A percentile compares a stretch with the other conserved stretches of the same genome.
These are phyloP conservation scores for Spialia ferax DNA, from an alignment of 2,888 invertebrate species.

Conservation along the genomic window DNA sequence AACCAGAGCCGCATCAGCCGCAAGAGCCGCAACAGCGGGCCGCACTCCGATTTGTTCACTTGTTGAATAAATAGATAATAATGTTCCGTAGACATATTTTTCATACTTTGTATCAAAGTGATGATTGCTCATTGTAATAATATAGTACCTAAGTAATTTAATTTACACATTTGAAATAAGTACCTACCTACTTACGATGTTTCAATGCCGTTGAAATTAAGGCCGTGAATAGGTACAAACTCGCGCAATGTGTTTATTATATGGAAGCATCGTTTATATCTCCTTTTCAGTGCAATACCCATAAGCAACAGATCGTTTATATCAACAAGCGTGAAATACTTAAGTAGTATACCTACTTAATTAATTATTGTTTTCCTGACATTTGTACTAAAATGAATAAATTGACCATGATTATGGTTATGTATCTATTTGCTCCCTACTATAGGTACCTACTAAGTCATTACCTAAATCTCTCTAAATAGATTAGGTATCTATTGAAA, in stretches of 20 bases:
- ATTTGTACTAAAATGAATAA: background rate
- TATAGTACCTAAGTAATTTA: constrained; percentile 8
- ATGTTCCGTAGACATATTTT: background rate
- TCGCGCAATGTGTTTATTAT: constrained; percentile 38
- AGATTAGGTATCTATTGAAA: no score
- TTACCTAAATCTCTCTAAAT: no score
- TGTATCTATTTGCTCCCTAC: no score
- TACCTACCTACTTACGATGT: no score
- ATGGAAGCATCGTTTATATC: constrained; percentile 28
- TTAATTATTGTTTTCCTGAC: background rate
- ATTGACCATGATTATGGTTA: no score
- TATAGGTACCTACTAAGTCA: no score
- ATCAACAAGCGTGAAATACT: constrained; percentile 1
- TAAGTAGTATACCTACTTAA: no score
- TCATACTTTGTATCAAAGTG: background rate
- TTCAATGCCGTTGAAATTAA: constrained; percentile 38
- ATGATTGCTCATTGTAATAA: background rate
- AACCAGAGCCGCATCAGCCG: constrained; percentile 21
- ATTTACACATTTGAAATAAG: constrained; percentile 46
- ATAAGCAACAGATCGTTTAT: constrained; percentile 9
- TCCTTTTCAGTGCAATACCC: constrained; percentile 26
- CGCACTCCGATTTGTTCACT: constrained; percentile 22
- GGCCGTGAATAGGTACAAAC: constrained; percentile 37
- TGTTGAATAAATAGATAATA: constrained; percentile 40
- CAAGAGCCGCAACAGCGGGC: constrained; percentile 25